Conservation (phyloP, 2,113 vertebrate genomes). For the Polypterus bichir region DNA sequence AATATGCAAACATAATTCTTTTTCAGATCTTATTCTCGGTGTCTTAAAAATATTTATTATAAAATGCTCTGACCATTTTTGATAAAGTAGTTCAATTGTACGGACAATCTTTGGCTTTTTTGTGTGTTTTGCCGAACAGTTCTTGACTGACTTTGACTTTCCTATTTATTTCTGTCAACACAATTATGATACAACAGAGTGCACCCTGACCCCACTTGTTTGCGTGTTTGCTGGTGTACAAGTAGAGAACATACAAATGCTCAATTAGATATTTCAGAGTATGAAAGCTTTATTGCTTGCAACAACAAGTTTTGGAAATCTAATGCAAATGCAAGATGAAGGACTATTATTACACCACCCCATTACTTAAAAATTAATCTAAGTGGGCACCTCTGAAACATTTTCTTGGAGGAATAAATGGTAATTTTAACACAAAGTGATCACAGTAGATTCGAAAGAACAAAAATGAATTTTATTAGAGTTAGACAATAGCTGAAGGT, state of each 20-base stretch:
- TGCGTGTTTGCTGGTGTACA: slow-evolving; percentile 43
- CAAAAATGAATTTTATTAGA: too few relatives aligned
- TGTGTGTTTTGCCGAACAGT: slow-evolving; percentile 54
- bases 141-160: slow-evolving; percentile 66
- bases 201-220: slow-evolving; percentile 37
- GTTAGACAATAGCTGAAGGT: too few relatives aligned
- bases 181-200: slow-evolving; percentile 50
- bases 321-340: slow-evolving; percentile 41
- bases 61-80: slow-evolving; percentile 48
- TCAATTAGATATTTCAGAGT: slow-evolving; percentile 62
- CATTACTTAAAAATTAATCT: slow-evolving; percentile 39
- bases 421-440: slow-evolving; percentile 9
- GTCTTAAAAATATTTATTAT: slow-evolving; percentile 40
- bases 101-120: slow-evolving; percentile 41
- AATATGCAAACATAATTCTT: slow-evolving; percentile 32
- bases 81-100: slow-evolving; percentile 47
- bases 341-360: slow-evolving; percentile 44
- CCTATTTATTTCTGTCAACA: slow-evolving; percentile 70
- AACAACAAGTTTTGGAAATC: slow-evolving; percentile 45
- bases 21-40: slow-evolving; percentile 45
- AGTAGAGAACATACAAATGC: slow-evolving; percentile 45
- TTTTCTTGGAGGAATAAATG: slow-evolving; percentile 26
- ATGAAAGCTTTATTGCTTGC: slow-evolving; percentile 55
- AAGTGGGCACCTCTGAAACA: slow-evolving; percentile 33
- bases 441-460: not conserved